Percentiles rank a stretch among this genome's conserved stretches.
These are phyloP conservation scores for Achroia grisella DNA, from an alignment of 1,140 invertebrate species.

Conservation along the genomic window DNA sequence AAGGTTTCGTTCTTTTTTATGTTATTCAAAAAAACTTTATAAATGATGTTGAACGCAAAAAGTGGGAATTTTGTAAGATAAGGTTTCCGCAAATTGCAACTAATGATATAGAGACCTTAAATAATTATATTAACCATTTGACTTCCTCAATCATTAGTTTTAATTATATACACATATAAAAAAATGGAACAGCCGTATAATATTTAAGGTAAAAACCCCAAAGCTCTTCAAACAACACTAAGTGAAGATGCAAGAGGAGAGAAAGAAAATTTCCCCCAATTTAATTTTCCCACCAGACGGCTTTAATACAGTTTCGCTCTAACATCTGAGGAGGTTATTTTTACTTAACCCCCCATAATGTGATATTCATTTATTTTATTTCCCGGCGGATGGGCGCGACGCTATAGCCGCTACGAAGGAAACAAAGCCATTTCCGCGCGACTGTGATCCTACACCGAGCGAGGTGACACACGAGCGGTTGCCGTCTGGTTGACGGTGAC, in stretches of 20 bases:
- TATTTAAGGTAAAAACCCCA: too few species aligned
- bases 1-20: too few species aligned
- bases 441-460: not conserved
- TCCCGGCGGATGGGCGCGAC: conserved; percentile 38
- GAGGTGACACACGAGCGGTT: not conserved
- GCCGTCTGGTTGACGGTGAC: not conserved
- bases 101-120: too few species aligned
- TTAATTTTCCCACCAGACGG: conserved; percentile 31
- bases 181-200: too few species aligned
- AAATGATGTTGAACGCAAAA: too few species aligned
- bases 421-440: conserved; percentile 62
- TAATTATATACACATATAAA: too few species aligned
- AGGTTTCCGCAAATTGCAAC: too few species aligned
- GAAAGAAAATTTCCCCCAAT: conserved; percentile 29
- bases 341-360: conserved; percentile 20
- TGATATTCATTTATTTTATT: conserved; percentile 58
- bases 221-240: conserved; percentile 23
- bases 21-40: too few species aligned
- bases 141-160: too few species aligned
- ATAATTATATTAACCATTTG: too few species aligned
- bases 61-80: too few species aligned
- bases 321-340: conserved; percentile 29
- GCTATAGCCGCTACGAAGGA: conserved; percentile 30
- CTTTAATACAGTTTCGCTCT: conserved; percentile 23
- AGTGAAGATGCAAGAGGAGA: conserved; percentile 3